Conservation (phyloP, 2,888 invertebrate species). For the Altica lythri region DNA sequence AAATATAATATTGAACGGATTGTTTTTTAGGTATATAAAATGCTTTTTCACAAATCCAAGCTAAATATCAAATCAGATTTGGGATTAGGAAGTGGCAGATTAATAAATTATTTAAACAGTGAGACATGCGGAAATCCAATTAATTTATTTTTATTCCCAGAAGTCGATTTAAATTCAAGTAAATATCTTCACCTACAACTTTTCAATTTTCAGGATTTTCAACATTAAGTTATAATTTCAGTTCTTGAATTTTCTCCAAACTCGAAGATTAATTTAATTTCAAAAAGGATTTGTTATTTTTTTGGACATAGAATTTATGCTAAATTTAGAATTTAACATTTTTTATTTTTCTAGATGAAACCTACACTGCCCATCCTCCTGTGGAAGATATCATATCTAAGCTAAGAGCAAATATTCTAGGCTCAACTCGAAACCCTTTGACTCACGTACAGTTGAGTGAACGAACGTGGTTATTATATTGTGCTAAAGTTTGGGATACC, state of each 20-base stretch:
- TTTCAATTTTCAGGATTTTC: conserved; percentile 1
- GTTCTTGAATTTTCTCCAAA: no score
- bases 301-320: no score
- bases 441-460: conserved; percentile 77
- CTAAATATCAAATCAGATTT: conserved; percentile 70
- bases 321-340: no score
- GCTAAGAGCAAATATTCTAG: conserved; percentile 71
- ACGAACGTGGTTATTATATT: conserved; percentile 83
- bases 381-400: conserved; percentile 69
- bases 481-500: conserved; percentile 81
- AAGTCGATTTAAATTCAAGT: conserved; percentile 55
- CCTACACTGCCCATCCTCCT: conserved; percentile 66
- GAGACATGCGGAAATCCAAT: conserved; percentile 65
- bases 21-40: conserved; percentile 54
- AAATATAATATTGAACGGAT: no score
- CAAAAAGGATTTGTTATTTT: no score
- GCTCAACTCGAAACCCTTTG: conserved; percentile 70
- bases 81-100: conserved; percentile 60
- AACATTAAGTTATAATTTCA: background rate
- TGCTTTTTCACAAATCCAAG: conserved; percentile 67
- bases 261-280: no score
- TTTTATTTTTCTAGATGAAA: conserved; percentile 58
- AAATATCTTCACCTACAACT: no score
- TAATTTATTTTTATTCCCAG: conserved; percentile 73
- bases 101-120: conserved; percentile 60